phyloP scores from a whole-genome alignment of 1,140 invertebrate genomes.

The Sinonovacula constricta region DNA sequence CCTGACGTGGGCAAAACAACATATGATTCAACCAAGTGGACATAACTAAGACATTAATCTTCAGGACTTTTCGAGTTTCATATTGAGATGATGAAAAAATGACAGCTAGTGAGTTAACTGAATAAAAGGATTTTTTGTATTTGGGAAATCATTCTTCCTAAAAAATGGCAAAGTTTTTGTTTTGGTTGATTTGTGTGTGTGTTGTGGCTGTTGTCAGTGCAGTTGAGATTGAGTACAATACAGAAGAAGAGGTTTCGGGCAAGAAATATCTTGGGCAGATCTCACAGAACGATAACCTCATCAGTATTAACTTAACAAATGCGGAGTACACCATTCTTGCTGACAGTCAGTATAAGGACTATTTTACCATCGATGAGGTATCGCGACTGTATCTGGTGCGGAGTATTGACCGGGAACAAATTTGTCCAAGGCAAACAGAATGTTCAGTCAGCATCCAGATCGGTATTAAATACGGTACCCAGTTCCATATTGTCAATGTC shows the following conservation, averaged over 20 bases:
- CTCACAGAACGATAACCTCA: neutral
- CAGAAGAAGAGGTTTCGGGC: conserved; percentile 12
- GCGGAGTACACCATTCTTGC: neutral
- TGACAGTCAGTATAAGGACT: conserved; percentile 6
- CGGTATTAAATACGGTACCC: conserved; percentile 7
- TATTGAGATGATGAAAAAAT: neutral
- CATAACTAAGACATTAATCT: neutral
- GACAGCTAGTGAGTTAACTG: neutral
- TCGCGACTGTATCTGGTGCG: conserved; percentile 7
- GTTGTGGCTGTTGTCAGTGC: neutral
- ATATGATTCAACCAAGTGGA: neutral
- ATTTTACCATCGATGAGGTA: conserved; percentile 7
- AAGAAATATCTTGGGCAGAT: conserved; percentile 30
- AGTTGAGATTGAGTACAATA: neutral
- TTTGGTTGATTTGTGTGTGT: neutral
- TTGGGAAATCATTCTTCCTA: neutral
- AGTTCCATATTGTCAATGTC: conserved; percentile 28
- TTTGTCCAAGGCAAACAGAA: conserved; percentile 4
- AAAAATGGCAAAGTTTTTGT: neutral
- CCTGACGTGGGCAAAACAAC: neutral
- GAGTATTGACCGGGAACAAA: conserved; percentile 26
- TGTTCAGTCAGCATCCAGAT: conserved; percentile 24
- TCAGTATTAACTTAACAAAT: neutral
- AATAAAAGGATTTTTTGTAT: neutral
- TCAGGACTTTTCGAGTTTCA: neutral